phyloP scores from a whole-genome alignment of 2,113 vertebrate genomes.

The Thoracochromis brauschi region DNA sequence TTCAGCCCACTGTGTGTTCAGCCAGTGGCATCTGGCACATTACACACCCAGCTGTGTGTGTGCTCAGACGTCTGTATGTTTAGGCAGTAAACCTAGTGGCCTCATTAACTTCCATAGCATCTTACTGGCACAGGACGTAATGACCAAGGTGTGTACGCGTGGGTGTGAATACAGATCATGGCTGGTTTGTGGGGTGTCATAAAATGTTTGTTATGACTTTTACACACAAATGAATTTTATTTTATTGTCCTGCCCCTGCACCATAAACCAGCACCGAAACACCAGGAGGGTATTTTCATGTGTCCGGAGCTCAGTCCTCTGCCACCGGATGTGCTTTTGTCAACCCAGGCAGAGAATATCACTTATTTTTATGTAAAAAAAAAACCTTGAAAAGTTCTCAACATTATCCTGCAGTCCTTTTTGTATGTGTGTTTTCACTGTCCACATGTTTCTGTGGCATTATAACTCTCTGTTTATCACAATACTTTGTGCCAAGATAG shows the following conservation, averaged over 20 bases:
- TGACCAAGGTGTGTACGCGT: conserved; percentile 2
- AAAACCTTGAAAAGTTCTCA: background rate
- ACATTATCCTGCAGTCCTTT: background rate
- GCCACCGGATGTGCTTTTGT: background rate
- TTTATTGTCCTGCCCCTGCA: conserved; percentile 2
- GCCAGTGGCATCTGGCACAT: conserved; percentile 45
- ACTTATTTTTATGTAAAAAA: background rate
- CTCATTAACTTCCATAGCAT: conserved; percentile 34
- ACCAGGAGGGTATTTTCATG: background rate
- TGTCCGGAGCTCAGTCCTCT: background rate
- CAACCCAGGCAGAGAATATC: background rate
- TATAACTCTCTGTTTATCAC: background rate
- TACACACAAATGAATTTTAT: conserved; percentile 27
- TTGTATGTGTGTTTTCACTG: background rate
- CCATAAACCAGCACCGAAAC: conserved; percentile 7
- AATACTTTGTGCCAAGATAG: background rate
- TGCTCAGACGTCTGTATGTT: background rate
- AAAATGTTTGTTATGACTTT: conserved; percentile 35
- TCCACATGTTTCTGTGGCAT: background rate
- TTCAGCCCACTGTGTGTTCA: conserved; percentile 22
- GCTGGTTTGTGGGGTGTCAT: background rate
- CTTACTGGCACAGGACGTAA: conserved; percentile 8
- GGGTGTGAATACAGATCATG: conserved; percentile 10
- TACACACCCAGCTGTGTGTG: conserved; percentile 34
- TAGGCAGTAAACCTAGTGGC: conserved; percentile 26